Percentiles rank a stretch among this genome's conserved stretches.
These are phyloP conservation scores for Spongia lamella DNA, from an alignment of 37 sponge, comb jelly and placozoan genomes.

Conservation along the genomic window DNA sequence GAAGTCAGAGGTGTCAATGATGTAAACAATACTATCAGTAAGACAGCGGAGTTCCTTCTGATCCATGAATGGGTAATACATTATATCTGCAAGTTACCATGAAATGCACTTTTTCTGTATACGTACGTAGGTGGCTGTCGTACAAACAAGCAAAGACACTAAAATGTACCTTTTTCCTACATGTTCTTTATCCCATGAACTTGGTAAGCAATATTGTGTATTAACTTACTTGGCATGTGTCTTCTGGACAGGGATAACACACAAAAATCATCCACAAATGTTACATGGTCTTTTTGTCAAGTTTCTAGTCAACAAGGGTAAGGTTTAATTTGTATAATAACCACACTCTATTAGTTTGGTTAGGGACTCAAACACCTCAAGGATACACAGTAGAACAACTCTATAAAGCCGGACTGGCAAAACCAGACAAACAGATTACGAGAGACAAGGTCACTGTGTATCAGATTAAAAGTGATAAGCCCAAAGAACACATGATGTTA, in stretches of 20 bases:
- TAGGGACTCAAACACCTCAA: too few relatives aligned
- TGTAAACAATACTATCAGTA: slow-evolving; percentile 8
- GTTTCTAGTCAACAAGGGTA: slow-evolving; percentile 2
- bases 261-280: slow-evolving; percentile 19
- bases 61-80: slow-evolving; percentile 12
- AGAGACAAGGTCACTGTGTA: too few relatives aligned
- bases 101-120: not conserved
- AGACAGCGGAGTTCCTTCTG: slow-evolving; percentile 49
- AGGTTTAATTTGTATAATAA: too few relatives aligned
- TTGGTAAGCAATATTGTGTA: slow-evolving; percentile 31
- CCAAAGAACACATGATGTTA: too few relatives aligned
- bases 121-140: slow-evolving; percentile 44
- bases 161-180: slow-evolving; percentile 60
- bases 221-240: too few relatives aligned
- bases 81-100: not conserved
- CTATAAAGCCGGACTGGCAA: too few relatives aligned
- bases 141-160: slow-evolving; percentile 24
- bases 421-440: too few relatives aligned
- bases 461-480: too few relatives aligned
- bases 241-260: slow-evolving; percentile 18
- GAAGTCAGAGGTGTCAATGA: slow-evolving; percentile 46
- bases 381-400: too few relatives aligned
- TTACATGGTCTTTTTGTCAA: slow-evolving; percentile 50
- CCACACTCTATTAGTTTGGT: too few relatives aligned
- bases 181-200: slow-evolving; percentile 38